Evolutionary conservation across 2,113 vertebrate species (phyloP), one percentile per base, ranked within the genome.

Genomic region (Clupea harengus): DNA sequence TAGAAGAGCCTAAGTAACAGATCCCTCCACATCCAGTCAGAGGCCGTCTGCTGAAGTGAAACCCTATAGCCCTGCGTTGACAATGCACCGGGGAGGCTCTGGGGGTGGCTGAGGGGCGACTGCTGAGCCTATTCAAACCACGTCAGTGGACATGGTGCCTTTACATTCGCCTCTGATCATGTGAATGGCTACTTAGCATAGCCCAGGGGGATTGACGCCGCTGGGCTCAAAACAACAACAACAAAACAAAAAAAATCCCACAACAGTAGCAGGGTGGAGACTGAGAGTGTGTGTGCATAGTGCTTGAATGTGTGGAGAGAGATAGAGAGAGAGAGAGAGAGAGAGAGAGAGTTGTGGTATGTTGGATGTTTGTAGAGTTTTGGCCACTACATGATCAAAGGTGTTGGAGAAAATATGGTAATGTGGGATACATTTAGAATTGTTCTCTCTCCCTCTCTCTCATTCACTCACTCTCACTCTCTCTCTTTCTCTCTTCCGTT

Each of bases 51-150:
- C 25, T 17, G 28, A 78, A 78, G 72, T 72, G 72, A 78, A 78
- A 78, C 72, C 25, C 32, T 72, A 78, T 78, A 78, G 72, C 72
- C 28, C 32, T 78, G 28, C 9, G 13, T 39, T 32, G 72, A 78
- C 72, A 78, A 78, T 39, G 15, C 72, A 10, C 72, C 39, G 72
- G 28, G 72, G 72, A 39, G 32, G 25, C 54, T 60, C 46, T 10
- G 64, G 87, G 87, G 88, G 87, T 45, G 46, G 82, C 7, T 9
- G 32, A 15, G 90, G 90, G 85, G 81, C 88, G 85, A 93, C 90
- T 92, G 92, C 93, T 86, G 82, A 86, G 85, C 20, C 92, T 92
- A 91, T 94, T 93, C 91, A 39, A 44, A 93, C 57, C 81, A 85
- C 85, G 45, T 75, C 54, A 81, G 83, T 20, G 54, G 54, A 60